A percentile compares a stretch with the other conserved stretches of the same genome.
These are phyloP conservation scores for Scaptomyza reducta DNA, from an alignment of 2,888 invertebrate genomes.

Conservation along the genomic window DNA sequence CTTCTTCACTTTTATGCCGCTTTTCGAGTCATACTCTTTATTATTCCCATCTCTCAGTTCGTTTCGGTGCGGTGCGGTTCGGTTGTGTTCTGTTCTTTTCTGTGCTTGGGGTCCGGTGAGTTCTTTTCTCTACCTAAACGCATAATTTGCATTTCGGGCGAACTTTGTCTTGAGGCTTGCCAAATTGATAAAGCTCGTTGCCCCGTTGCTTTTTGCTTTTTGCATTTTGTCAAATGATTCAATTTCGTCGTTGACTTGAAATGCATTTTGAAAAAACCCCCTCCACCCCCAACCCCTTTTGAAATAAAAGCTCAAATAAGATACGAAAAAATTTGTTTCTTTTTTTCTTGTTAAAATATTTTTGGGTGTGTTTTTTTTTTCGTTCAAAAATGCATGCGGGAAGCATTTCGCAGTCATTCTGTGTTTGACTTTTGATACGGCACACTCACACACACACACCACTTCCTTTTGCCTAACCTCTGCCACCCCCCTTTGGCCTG, in stretches of 20 bases:
- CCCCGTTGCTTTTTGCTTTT: constrained; percentile 42
- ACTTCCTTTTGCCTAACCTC: constrained; percentile 23
- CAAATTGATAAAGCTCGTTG: constrained; percentile 62
- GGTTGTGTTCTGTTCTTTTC: constrained; percentile 6
- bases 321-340: constrained; percentile 7
- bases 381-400: constrained; percentile 35
- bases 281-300: no score
- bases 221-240: constrained; percentile 73
- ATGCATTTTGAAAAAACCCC: constrained; percentile 58
- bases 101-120: constrained; percentile 1
- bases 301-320: constrained; percentile 6
- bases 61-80: no score
- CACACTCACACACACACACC: constrained; percentile 9
- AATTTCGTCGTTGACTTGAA: constrained; percentile 71
- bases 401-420: constrained; percentile 8
- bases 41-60: neutral
- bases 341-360: constrained; percentile 48
- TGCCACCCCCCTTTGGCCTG: constrained; percentile 35
- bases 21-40: neutral
- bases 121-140: constrained; percentile 59
- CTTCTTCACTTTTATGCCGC: constrained; percentile 36
- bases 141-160: constrained; percentile 69
- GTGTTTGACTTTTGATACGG: constrained; percentile 1
- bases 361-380: constrained; percentile 46
- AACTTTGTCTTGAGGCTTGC: constrained; percentile 29